Percentiles rank a stretch among this genome's conserved stretches.
phyloP scores from a whole-genome alignment of 2,113 vertebrate species.

The Microcebus griseorufus region DNA sequence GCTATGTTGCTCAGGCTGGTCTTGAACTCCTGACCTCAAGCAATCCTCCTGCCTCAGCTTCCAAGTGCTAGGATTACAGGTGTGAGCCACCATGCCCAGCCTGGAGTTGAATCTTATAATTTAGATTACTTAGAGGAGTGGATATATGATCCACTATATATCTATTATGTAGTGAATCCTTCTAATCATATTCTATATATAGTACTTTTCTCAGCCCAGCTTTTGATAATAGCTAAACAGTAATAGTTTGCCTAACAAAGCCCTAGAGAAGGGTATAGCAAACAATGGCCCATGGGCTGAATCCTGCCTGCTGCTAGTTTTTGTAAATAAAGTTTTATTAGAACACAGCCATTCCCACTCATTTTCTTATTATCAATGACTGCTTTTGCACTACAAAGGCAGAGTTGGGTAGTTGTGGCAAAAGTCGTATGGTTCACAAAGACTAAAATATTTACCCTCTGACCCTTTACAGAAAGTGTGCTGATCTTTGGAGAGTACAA shows the following conservation, averaged over 20 bases:
- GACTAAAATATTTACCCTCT: not conserved
- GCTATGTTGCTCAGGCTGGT: too few species aligned
- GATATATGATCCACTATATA: not conserved
- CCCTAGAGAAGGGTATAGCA: not conserved
- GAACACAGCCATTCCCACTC: not conserved
- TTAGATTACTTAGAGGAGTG: not conserved
- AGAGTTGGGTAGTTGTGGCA: not conserved
- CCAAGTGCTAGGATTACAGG: too few species aligned
- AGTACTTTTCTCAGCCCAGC: not conserved
- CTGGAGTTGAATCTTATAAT: not conserved
- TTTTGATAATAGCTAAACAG: not conserved
- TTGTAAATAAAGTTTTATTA: constrained; percentile 7
- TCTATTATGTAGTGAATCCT: not conserved
- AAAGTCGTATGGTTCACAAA: not conserved
- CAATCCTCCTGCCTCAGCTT: too few species aligned
- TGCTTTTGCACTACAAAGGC: not conserved
- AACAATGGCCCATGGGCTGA: not conserved
- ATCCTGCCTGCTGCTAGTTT: not conserved
- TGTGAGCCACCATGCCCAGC: too few species aligned
- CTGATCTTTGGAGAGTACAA: not conserved
- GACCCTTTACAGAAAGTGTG: not conserved
- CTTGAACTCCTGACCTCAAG: too few species aligned
- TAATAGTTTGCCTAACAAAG: not conserved
- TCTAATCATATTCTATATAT: not conserved
- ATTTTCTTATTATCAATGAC: not conserved